Evolutionary conservation across 2,797 vertebrate genomes (phyloP), one percentile per base, ranked within the genome.

Genomic region (Propithecus perrieri): DNA sequence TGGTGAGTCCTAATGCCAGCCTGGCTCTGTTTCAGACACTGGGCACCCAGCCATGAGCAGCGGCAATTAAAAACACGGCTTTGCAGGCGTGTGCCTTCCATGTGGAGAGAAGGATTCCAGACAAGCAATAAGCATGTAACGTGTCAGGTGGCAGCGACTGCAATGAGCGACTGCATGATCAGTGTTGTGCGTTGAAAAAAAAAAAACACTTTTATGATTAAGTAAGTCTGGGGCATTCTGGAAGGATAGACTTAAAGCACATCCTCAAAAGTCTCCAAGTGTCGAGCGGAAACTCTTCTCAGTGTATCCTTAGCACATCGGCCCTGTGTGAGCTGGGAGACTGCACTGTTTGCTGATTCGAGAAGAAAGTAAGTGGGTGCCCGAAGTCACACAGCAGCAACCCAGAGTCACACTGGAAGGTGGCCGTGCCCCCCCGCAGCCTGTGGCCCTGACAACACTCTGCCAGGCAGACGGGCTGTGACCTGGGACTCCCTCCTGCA

Each of bases 51-150:
- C 33, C 41, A 10, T 7, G 71, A 5, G 20, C 1, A 28, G 35
- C 30, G 38, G 24, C 9, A 2, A 38, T 53, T n/a, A 48, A 24
- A 55, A 30, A 55, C 48, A 2, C 38, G 26, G 50, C 86, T 57
- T 57, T 26, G 38, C 0, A 38, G 57, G 78, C 35, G 5, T 38
- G 22, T n/a, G 7, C 15, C 4, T 1, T 8, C 71, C 5, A 2
- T 13, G 8, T 12, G 33, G 55, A n/a, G 55, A 38, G 78, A 20
- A 0, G 4, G 71, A 26, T 28, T 12, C 8, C 4, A 18, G 10
- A 9, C 35, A 3, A 1, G 35, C 18, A 11, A 43, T n/a, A 2
- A 9, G 6, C 9, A 22, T 8, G 0, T 8, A 4, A 28, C 0
- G 14, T 17, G 48, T 22, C 48, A 2, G 10, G 2, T 10, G 35